A percentile compares a stretch with the other conserved stretches of the same genome.
These are phyloP conservation scores for Paramacrobiotus metropolitanus DNA, from an alignment of 1,140 invertebrate species.

Conservation along the genomic window DNA sequence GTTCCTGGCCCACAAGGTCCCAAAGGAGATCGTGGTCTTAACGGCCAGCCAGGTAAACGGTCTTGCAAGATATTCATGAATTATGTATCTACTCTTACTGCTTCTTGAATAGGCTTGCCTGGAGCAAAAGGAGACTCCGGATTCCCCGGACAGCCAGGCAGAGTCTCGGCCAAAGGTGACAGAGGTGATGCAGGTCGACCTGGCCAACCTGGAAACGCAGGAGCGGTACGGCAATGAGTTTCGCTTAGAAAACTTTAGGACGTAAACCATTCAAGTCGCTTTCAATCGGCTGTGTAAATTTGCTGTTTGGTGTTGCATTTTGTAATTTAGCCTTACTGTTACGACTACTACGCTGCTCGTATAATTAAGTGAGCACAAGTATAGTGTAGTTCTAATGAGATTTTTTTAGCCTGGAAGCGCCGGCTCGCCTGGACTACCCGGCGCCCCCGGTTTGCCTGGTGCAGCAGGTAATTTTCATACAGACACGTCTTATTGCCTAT, in stretches of 20 bases:
- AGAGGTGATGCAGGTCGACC: constrained; percentile 14
- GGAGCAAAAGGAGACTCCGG: constrained; percentile 13
- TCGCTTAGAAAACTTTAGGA: too few relatives aligned
- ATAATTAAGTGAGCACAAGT: too few relatives aligned
- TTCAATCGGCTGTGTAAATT: too few relatives aligned
- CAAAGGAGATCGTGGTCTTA: constrained; percentile 13
- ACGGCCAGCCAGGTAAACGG: constrained; percentile 10
- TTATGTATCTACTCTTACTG: too few relatives aligned
- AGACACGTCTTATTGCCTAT: too few relatives aligned
- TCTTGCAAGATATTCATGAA: neutral
- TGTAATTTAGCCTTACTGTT: too few relatives aligned
- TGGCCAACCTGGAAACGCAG: constrained; percentile 15
- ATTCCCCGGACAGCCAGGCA: constrained; percentile 13
- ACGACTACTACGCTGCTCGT: too few relatives aligned
- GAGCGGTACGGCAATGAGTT: too few relatives aligned
- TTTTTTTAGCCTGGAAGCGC: neutral
- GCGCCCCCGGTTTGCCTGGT: constrained; percentile 12
- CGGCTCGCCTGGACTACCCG: neutral
- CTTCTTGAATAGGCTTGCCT: too few relatives aligned
- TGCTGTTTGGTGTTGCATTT: too few relatives aligned
- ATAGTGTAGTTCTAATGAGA: too few relatives aligned
- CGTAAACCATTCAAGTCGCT: too few relatives aligned
- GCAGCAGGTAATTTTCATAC: constrained; percentile 7
- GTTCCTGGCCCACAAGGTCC: constrained; percentile 13
- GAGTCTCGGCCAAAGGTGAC: constrained; percentile 13